Evolutionary conservation across 2,797 vertebrate genomes (phyloP), one percentile per base, ranked within the genome.

Genomic region (Epinephelus coioides): DNA sequence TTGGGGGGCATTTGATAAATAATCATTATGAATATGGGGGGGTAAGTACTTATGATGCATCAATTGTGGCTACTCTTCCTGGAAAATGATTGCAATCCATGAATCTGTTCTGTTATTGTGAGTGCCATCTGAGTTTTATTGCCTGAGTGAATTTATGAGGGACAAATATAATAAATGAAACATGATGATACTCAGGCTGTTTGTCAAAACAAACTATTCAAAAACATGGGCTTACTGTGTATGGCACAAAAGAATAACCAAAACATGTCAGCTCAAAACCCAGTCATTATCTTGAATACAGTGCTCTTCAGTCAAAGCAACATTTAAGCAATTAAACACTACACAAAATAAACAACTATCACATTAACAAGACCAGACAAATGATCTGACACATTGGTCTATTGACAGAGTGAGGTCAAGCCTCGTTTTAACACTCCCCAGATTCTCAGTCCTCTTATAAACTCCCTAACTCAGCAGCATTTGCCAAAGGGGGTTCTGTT

Each of bases 401-500:
- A 69, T 76, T 67, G 79, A 78, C 70, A 76, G 40, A 68, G 40
- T 66, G 13, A 76, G 76, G 71, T 76, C 82, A 81, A 15, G 67
- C 49, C 83, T 73, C 66, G 65, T 71, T 91, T 83, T 72, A 83
- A 82, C 69, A 65, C 80, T 78, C 54, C 51, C 56, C 43, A 55
- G 69, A 34, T 86, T 25, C 76, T 68, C 56, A n/a, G 51, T 65
- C 61, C 56, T 56, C 69, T 71, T 79, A 25, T 50, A 70, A 88
- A 89, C 82, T 69, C 57, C 69, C 54, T 67, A 82, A 84, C 83
- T 89, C 76, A 89, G 82, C 90, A 88, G 73, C 77, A 78, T 83
- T 87, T 83, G 66, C 83, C 77, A 71, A 81, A 90, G 76, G 83
- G 77, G 55, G 47, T 72, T 86, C 73, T 84, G 85, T 89, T 90